Percentiles rank a stretch among this genome's conserved stretches.
Conservation (phyloP, 2,888 invertebrate genomes). For the Drosophila buzzatii region DNA sequence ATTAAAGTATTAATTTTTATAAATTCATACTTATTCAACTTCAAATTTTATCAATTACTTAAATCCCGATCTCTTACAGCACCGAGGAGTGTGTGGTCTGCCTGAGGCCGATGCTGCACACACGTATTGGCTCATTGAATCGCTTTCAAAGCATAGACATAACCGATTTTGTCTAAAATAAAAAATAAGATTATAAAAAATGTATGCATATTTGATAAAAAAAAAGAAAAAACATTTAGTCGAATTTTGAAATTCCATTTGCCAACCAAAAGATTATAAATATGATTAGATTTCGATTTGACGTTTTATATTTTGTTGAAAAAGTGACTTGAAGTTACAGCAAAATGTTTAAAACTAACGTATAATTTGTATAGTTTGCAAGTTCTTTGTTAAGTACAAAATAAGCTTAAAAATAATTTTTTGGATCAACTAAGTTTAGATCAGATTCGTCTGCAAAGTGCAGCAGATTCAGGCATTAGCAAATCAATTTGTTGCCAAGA, state of each 20-base stretch:
- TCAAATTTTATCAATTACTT: background rate
- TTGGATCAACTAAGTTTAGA: conserved; percentile 44
- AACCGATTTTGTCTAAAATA: conserved; percentile 78
- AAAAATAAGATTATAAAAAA: background rate
- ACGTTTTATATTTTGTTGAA: conserved; percentile 62
- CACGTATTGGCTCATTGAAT: conserved; percentile 61
- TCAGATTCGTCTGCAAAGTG: conserved; percentile 23
- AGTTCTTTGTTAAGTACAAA: conserved; percentile 67
- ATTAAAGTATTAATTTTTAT: conserved; percentile 68
- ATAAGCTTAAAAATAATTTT: conserved; percentile 41
- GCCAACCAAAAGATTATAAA: background rate
- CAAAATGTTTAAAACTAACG: conserved; percentile 56
- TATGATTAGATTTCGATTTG: conserved; percentile 40
- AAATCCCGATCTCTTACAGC: conserved; percentile 64
- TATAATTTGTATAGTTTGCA: conserved; percentile 33
- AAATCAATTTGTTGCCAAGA: background rate
- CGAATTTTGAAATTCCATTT: background rate
- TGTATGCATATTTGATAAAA: background rate
- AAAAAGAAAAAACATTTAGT: background rate
- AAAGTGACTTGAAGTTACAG: conserved; percentile 70
- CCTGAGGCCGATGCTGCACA: conserved; percentile 76
- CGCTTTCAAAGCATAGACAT: conserved; percentile 72
- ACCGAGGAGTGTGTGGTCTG: conserved; percentile 84
- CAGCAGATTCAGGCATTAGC: background rate
- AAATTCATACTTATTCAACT: background rate